Percentiles rank a stretch among this genome's conserved stretches.
Conservation (phyloP, 2,113 vertebrate genomes). For the Paralichthys olivaceus region DNA sequence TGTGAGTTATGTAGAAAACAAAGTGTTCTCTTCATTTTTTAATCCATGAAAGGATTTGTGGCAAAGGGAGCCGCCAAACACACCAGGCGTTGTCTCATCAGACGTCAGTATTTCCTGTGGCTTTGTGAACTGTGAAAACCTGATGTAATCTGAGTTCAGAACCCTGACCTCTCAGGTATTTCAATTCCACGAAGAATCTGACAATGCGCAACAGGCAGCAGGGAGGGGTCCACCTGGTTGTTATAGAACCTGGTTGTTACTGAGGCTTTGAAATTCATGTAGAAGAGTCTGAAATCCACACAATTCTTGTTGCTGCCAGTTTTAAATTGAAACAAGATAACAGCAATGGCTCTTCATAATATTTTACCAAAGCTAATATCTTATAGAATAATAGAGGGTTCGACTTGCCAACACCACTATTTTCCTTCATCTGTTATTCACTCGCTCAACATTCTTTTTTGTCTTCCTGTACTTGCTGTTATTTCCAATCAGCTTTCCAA, state of each 20-base stretch:
- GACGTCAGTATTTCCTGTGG: slow-evolving; percentile 26
- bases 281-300: neutral
- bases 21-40: neutral
- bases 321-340: slow-evolving; percentile 8
- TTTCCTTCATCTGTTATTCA: slow-evolving; percentile 1
- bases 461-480: neutral
- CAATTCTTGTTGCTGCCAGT: neutral
- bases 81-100: neutral
- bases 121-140: slow-evolving; percentile 10
- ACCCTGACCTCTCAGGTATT: slow-evolving; percentile 47
- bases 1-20: neutral
- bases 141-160: slow-evolving; percentile 10
- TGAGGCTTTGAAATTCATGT: neutral
- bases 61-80: slow-evolving; percentile 3
- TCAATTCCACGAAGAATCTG: slow-evolving; percentile 40
- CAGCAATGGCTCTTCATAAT: neutral
- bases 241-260: neutral
- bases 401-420: neutral
- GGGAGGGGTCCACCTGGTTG: neutral
- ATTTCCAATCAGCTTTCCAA: neutral
- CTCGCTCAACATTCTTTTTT: neutral
- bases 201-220: neutral
- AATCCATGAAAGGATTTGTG: neutral
- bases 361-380: neutral
- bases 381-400: neutral